Conservation (phyloP, 1,140 invertebrate genomes). For the Frieseomelitta varia region DNA sequence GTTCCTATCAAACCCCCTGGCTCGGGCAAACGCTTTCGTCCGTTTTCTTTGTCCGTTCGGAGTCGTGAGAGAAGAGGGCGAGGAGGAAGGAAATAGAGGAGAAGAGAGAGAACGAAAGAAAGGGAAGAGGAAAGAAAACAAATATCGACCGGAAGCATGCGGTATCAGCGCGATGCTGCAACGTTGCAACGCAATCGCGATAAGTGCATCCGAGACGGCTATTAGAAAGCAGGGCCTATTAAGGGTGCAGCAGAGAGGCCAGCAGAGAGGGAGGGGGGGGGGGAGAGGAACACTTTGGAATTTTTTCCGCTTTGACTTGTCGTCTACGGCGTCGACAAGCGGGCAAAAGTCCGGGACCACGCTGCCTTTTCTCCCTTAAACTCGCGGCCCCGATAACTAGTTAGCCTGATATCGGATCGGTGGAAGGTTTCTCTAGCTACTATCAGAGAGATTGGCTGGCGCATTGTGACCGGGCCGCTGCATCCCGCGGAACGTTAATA, state of each 20-base stretch:
- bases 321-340: constrained; percentile 36
- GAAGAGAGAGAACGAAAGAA: neutral
- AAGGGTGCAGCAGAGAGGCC: neutral
- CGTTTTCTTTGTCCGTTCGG: neutral
- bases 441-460: constrained; percentile 67
- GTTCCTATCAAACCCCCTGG: neutral
- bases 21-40: constrained; percentile 8
- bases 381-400: constrained; percentile 41
- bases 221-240: constrained; percentile 16
- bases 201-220: constrained; percentile 45
- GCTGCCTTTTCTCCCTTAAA: constrained; percentile 32
- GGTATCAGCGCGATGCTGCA: neutral
- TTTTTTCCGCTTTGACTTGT: constrained; percentile 32
- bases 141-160: constrained; percentile 14
- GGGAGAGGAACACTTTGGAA: constrained; percentile 32
- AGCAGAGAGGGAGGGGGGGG: too few relatives aligned
- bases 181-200: constrained; percentile 40
- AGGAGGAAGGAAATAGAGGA: neutral
- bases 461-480: constrained; percentile 49
- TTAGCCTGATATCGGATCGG: constrained; percentile 50
- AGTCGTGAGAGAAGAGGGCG: neutral
- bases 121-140: neutral
- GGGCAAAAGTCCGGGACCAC: constrained; percentile 15
- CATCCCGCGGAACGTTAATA: constrained; percentile 52
- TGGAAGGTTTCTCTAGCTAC: constrained; percentile 56